These are phyloP conservation scores for Dicentrarchus labrax DNA, from an alignment of 2,113 vertebrate species.

Conservation along the genomic window DNA sequence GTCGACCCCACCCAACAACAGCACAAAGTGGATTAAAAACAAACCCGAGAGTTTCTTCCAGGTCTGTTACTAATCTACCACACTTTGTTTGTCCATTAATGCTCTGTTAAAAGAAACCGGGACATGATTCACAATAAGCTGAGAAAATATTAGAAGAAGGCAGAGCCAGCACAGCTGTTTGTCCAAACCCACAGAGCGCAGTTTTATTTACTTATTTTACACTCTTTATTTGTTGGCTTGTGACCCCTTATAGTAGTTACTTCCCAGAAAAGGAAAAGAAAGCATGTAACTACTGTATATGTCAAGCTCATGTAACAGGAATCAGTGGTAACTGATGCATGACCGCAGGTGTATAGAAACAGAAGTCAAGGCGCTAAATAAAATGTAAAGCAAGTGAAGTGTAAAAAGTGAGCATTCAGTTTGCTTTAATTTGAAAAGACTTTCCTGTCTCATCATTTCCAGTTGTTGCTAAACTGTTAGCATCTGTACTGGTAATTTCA, in stretches of 20 bases:
- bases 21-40: not conserved
- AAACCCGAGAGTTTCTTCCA: not conserved
- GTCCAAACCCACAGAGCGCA: not conserved
- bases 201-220: not conserved
- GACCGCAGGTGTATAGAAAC: not conserved
- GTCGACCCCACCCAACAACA: not conserved
- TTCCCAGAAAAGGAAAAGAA: too few species aligned
- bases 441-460: not conserved
- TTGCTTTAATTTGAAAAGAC: not conserved
- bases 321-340: not conserved
- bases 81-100: not conserved
- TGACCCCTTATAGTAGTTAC: too few species aligned
- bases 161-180: too few species aligned
- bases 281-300: too few species aligned
- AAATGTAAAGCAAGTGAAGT: not conserved
- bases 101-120: not conserved
- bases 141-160: too few species aligned
- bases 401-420: not conserved
- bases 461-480: not conserved
- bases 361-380: not conserved
- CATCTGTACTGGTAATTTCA: not conserved
- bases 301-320: not conserved
- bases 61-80: not conserved
- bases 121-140: not conserved
- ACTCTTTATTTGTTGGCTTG: too few species aligned